Conservation (phyloP, 1,140 invertebrate species). For the Panonychus citri region DNA sequence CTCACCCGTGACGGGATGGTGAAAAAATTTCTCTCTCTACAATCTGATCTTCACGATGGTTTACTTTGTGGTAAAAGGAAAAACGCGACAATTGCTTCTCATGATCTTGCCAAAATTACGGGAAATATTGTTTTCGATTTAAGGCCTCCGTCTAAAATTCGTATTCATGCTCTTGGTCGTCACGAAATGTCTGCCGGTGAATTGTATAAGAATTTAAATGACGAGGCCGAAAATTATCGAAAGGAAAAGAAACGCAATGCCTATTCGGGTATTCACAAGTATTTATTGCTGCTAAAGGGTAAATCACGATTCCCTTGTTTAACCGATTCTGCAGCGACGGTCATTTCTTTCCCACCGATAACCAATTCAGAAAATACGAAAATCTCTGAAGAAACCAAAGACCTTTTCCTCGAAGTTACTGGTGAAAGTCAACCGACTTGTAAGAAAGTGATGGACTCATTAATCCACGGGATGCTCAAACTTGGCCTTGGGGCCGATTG, state of each 20-base stretch:
- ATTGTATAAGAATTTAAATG: constrained; percentile 38
- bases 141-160: constrained; percentile 12
- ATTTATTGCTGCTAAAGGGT: constrained; percentile 48
- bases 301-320: constrained; percentile 39
- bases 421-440: constrained; percentile 38
- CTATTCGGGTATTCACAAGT: constrained; percentile 55
- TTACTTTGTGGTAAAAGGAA: constrained; percentile 46
- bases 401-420: constrained; percentile 53
- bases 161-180: constrained; percentile 38
- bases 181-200: constrained; percentile 33
- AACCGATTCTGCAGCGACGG: constrained; percentile 31
- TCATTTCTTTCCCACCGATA: constrained; percentile 59
- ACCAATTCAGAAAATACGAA: constrained; percentile 55
- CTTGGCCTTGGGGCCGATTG: constrained; percentile 19
- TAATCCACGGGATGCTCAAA: constrained; percentile 36
- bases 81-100: constrained; percentile 51
- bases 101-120: constrained; percentile 40
- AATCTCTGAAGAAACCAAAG: constrained; percentile 29
- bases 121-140: constrained; percentile 29
- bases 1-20: constrained; percentile 36
- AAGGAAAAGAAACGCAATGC: constrained; percentile 54
- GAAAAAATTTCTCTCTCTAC: constrained; percentile 52
- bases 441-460: constrained; percentile 39
- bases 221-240: constrained; percentile 37
- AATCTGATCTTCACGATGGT: constrained; percentile 42